Base-by-base conservation (phyloP, 2,797 vertebrate genomes). In the Notamacropus eugenii region DNA sequence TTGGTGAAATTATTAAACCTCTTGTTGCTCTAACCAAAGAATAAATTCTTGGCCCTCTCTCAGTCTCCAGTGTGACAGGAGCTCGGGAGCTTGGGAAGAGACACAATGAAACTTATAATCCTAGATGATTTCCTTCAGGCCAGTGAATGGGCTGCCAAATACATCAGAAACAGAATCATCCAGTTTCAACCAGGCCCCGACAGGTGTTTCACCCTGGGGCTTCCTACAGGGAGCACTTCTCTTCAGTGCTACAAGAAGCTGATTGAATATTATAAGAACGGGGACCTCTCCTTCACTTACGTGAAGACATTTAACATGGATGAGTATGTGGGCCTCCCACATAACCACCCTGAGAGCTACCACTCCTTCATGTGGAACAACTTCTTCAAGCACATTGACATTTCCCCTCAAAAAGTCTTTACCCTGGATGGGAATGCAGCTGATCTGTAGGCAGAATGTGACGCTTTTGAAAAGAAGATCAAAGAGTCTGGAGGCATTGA, bases 251-350 rank as follows among this genome's bases (percentile, higher is more conserved):
- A 99, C 98, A 98, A 98, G 96, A 99, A 99, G 92, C 99, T 99
- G 96, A 99, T 99, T 31, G 99, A 99, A 97, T 99, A 99, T 95
- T 99, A 97, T 98, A 99, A 99, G 96, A 99, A 99, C 5, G 99
- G 99, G 93, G 99, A 99, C 96, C 98, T 99, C 92, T 99, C 99
- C n/a, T 99, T 99, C 98, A 98, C 99, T 97, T 99, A 99, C 92
- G 99, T 99, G 96, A 99, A 99, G 98, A 99, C 99, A 1, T 99
- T 99, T 98, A 99, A 99, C 98, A 99, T 99, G 99, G 99, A 99
- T 58, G 99, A 99, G 98, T 99, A 99, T 94, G 99, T 99, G 28
- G 99, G 99, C 54, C 99, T 99, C 94, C 99, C 99, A 0, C 99
- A 99, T 98, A 99, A 99, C 95, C 99, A 99, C 96, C 99, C 99